These are phyloP conservation scores for Zeus faber DNA, from an alignment of 2,113 vertebrate species.

Conservation along the genomic window DNA sequence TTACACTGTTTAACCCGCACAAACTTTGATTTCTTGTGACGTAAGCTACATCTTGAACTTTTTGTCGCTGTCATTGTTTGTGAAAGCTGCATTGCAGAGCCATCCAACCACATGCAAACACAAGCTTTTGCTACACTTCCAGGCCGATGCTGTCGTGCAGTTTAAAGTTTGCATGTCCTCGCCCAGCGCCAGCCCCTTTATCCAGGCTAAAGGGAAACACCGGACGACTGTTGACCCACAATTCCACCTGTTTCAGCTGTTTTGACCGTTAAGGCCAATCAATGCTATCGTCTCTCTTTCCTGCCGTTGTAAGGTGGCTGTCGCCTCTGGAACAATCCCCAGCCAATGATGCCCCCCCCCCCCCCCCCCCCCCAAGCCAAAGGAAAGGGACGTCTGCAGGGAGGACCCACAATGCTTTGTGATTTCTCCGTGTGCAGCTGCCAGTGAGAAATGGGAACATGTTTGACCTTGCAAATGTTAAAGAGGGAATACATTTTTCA, in stretches of 20 bases:
- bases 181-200: neutral
- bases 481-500: slow-evolving; percentile 37
- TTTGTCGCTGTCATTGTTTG: too few relatives aligned
- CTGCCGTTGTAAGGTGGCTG: slow-evolving; percentile 59
- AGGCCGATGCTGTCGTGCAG: neutral
- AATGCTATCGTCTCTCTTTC: slow-evolving; percentile 51
- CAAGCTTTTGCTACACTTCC: neutral
- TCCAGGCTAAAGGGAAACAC: neutral
- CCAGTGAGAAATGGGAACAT: slow-evolving; percentile 64
- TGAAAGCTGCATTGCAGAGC: too few relatives aligned
- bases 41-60: too few relatives aligned
- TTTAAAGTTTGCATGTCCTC: neutral
- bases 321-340: slow-evolving; percentile 32
- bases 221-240: slow-evolving; percentile 17
- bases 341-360: neutral
- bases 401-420: slow-evolving; percentile 21
- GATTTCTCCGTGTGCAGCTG: slow-evolving; percentile 29
- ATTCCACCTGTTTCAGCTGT: slow-evolving; percentile 63
- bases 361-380: slow-evolving; percentile 14
- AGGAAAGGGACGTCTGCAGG: slow-evolving; percentile 20
- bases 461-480: slow-evolving; percentile 45
- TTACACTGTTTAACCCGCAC: too few relatives aligned
- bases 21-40: too few relatives aligned
- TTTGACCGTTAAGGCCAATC: slow-evolving; percentile 65
- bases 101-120: too few relatives aligned